Evolutionary conservation across 2,797 vertebrate genomes (phyloP).

Genomic region (Phataginus tricuspis): DNA sequence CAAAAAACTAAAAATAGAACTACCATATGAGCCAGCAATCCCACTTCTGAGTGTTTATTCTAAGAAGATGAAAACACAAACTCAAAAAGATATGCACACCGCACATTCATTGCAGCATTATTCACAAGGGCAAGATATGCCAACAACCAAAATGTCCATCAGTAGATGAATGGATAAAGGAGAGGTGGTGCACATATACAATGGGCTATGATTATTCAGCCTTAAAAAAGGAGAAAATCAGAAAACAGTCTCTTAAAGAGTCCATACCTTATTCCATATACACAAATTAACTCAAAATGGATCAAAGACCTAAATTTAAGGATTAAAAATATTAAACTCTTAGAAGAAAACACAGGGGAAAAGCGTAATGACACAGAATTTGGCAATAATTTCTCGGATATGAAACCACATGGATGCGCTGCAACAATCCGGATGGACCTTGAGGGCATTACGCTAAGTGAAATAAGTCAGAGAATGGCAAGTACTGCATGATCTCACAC

Average conservation of each 20-base stretch:
- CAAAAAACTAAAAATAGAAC: not conserved
- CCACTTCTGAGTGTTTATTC: not conserved
- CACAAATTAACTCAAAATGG: not conserved
- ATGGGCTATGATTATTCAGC: not conserved
- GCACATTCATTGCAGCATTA: not conserved
- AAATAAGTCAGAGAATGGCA: not conserved
- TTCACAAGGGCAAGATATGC: not conserved
- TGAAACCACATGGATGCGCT: not conserved
- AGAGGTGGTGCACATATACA: not conserved
- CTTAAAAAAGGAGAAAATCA: not conserved
- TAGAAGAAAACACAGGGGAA: not conserved
- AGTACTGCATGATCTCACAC: not conserved
- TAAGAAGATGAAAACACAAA: not conserved
- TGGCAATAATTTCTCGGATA: not conserved
- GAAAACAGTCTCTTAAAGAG: not conserved
- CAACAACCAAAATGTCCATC: not conserved
- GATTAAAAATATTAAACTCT: not conserved
- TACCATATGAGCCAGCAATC: not conserved
- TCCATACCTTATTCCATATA: not conserved
- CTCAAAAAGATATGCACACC: not conserved
- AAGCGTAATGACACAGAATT: not conserved
- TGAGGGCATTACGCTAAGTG: not conserved
- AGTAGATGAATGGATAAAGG: rapidly evolving
- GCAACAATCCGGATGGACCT: not conserved
- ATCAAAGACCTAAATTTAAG: not conserved